Conservation (phyloP, 2,888 invertebrate genomes). For the Heliconius sara region DNA sequence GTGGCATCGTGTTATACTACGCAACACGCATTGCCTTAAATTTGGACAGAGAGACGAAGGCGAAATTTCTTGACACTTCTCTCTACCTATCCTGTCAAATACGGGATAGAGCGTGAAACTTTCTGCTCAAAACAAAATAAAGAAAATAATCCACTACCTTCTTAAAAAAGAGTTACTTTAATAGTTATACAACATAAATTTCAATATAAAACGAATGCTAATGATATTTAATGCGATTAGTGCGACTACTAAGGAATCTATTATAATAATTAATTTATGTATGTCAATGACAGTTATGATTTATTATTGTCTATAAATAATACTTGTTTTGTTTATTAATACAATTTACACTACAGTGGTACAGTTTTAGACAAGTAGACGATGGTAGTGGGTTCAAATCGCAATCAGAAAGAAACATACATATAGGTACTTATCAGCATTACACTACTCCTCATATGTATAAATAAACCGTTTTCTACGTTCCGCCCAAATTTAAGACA, state of each 20-base stretch:
- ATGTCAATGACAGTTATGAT: constrained; percentile 6
- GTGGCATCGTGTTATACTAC: background rate
- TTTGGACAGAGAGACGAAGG: background rate
- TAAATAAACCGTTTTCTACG: background rate
- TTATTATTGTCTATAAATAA: constrained; percentile 8
- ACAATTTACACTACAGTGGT: background rate
- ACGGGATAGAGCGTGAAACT: background rate
- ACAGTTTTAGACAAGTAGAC: background rate
- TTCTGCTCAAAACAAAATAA: background rate
- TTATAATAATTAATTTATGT: constrained; percentile 13
- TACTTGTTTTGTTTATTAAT: background rate
- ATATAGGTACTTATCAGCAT: background rate
- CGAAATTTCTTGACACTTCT: background rate
- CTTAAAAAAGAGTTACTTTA: background rate
- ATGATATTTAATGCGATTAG: constrained; percentile 16
- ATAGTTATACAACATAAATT: background rate
- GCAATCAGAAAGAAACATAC: background rate
- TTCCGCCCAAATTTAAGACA: background rate
- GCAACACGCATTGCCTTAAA: background rate
- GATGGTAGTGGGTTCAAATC: background rate
- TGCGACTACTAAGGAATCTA: constrained; percentile 11
- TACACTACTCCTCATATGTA: background rate
- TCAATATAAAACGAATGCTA: background rate
- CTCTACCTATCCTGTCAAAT: background rate
- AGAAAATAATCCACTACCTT: background rate